Percentiles rank a stretch among this genome's conserved stretches.
phyloP scores from a whole-genome alignment of 1,140 invertebrate species.

The Drosophila erecta region DNA sequence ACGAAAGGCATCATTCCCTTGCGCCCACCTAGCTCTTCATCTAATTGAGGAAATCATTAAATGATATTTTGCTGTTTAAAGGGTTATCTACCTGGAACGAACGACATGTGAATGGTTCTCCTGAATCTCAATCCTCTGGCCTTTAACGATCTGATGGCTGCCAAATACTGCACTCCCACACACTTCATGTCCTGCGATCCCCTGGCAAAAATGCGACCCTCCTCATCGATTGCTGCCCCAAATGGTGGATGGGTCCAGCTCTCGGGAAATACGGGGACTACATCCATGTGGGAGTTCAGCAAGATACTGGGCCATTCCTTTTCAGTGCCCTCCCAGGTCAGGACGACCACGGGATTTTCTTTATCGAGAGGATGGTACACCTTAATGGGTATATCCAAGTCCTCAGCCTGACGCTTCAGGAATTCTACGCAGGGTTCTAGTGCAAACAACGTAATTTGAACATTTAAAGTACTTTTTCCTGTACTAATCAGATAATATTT shows the following conservation, averaged over 20 bases:
- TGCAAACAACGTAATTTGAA: not conserved
- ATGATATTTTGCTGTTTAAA: not conserved
- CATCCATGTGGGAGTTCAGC: constrained; percentile 86
- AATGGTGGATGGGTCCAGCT: constrained; percentile 90
- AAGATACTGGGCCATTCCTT: constrained; percentile 90
- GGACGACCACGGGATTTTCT: constrained; percentile 69
- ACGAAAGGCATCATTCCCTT: constrained; percentile 94
- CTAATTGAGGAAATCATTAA: constrained; percentile 84
- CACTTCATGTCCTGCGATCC: constrained; percentile 94
- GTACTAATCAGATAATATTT: not conserved
- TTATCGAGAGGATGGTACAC: constrained; percentile 39
- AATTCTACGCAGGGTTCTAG: constrained; percentile 58
- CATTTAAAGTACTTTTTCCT: too few relatives aligned
- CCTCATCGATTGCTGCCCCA: constrained; percentile 89
- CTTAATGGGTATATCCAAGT: constrained; percentile 35
- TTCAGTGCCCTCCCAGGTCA: constrained; percentile 92
- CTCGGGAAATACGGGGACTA: constrained; percentile 93
- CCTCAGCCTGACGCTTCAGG: constrained; percentile 45
- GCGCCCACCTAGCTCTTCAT: constrained; percentile 96
- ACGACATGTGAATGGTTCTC: constrained; percentile 91
- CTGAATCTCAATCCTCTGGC: constrained; percentile 85
- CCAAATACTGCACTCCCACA: constrained; percentile 91
- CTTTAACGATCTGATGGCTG: constrained; percentile 90
- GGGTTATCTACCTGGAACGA: constrained; percentile 90
- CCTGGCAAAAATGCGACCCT: constrained; percentile 92